These are phyloP conservation scores for Bimastos eiseni DNA, from an alignment of 2,888 invertebrate species.

Conservation along the genomic window DNA sequence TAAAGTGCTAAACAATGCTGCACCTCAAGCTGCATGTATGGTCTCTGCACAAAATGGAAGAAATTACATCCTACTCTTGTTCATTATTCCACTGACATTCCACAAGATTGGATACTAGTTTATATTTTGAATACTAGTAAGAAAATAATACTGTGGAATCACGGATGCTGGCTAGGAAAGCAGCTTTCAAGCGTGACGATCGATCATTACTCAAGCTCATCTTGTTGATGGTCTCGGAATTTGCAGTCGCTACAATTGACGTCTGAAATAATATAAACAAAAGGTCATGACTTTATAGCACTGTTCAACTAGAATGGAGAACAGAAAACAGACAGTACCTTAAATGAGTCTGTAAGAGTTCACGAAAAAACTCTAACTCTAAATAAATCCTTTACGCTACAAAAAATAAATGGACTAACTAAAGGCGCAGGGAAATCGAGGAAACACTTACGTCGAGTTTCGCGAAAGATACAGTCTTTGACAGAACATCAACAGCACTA, in stretches of 20 bases:
- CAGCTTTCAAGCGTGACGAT: constrained; percentile 71
- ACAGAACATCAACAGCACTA: constrained; percentile 35
- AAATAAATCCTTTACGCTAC: not conserved
- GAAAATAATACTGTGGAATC: constrained; percentile 64
- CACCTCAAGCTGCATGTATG: not conserved
- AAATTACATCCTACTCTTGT: not conserved
- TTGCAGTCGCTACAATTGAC: constrained; percentile 25
- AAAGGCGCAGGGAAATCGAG: not conserved
- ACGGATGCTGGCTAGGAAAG: constrained; percentile 76
- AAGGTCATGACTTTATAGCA: not conserved
- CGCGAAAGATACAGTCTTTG: constrained; percentile 34
- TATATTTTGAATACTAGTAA: not conserved
- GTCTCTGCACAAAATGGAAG: not conserved
- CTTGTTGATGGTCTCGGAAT: constrained; percentile 65
- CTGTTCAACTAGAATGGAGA: not conserved
- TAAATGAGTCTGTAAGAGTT: not conserved
- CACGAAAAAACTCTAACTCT: not conserved
- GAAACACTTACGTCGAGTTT: constrained; percentile 33
- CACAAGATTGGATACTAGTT: not conserved
- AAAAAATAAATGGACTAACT: not conserved
- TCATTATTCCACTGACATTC: not conserved
- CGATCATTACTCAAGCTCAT: constrained; percentile 69
- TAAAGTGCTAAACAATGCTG: not conserved
- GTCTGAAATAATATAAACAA: constrained; percentile 14
- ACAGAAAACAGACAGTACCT: not conserved